These are phyloP conservation scores for Periophthalmus modestus DNA, from an alignment of 2,113 vertebrate species.

Conservation along the genomic window DNA sequence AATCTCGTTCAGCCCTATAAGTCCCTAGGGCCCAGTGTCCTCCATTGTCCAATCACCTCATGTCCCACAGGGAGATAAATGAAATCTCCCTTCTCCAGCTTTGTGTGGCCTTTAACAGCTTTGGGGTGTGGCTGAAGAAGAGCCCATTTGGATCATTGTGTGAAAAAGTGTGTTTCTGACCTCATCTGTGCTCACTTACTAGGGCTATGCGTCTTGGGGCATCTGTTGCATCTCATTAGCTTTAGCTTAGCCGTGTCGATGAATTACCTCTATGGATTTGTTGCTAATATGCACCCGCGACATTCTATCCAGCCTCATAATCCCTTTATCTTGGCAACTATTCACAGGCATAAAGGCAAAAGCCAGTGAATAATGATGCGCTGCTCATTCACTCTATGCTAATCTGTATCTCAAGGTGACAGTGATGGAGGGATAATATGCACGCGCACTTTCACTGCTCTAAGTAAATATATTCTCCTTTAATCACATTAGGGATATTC, in stretches of 20 bases:
- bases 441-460: neutral
- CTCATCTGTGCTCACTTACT: neutral
- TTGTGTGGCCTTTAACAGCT: conserved; percentile 19
- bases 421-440: conserved; percentile 34
- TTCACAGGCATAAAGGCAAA: conserved; percentile 49
- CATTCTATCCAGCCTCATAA: conserved; percentile 55
- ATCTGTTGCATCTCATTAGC: conserved; percentile 67
- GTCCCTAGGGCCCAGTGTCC: conserved; percentile 23
- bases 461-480: conserved; percentile 24
- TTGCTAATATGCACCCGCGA: neutral
- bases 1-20: neutral
- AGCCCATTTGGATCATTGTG: neutral
- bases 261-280: conserved; percentile 38
- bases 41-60: conserved; percentile 41
- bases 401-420: conserved; percentile 64
- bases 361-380: conserved; percentile 61
- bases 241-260: conserved; percentile 32
- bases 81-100: conserved; percentile 23
- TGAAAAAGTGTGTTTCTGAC: conserved; percentile 10
- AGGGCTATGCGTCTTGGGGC: conserved; percentile 19
- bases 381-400: conserved; percentile 42
- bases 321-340: conserved; percentile 66
- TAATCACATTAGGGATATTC: conserved; percentile 1
- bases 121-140: conserved; percentile 25
- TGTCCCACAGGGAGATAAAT: conserved; percentile 54